These are phyloP conservation scores for Spialia ferax DNA, from an alignment of 2,888 invertebrate species.

Conservation along the genomic window DNA sequence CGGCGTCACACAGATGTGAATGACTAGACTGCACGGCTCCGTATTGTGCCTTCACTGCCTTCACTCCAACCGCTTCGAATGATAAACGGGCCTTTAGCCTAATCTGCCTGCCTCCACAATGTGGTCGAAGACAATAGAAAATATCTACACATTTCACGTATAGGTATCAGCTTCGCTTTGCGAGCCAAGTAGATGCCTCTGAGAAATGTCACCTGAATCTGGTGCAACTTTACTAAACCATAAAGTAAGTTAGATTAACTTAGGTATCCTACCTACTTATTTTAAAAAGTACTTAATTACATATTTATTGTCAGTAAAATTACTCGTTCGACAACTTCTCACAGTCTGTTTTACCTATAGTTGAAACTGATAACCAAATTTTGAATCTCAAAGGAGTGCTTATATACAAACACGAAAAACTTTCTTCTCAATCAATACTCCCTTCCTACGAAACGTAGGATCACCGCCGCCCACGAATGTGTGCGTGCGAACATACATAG, in stretches of 20 bases:
- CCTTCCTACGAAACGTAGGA: conserved; percentile 50
- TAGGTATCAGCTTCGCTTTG: too few relatives aligned
- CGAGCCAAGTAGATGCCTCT: too few relatives aligned
- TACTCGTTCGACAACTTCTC: too few relatives aligned
- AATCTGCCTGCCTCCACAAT: conserved; percentile 8
- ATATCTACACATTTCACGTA: background rate
- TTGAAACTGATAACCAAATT: too few relatives aligned
- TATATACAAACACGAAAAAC: conserved; percentile 27
- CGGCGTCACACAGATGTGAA: conserved; percentile 56
- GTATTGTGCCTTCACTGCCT: conserved; percentile 53
- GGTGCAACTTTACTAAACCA: too few relatives aligned
- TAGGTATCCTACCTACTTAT: too few relatives aligned
- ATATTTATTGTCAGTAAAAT: too few relatives aligned
- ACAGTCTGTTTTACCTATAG: too few relatives aligned
- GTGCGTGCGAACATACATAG: conserved; percentile 16
- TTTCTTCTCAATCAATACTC: conserved; percentile 39
- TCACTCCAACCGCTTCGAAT: conserved; percentile 67
- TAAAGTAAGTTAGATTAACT: too few relatives aligned
- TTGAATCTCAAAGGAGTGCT: conserved; percentile 31
- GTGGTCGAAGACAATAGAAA: background rate
- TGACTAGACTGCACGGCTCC: conserved; percentile 75
- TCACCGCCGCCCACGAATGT: conserved; percentile 41
- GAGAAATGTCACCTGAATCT: too few relatives aligned
- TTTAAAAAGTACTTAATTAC: too few relatives aligned
- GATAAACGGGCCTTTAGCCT: conserved; percentile 53